Conservation (phyloP, 2,888 invertebrate species). For the Sipunculus nudus region DNA sequence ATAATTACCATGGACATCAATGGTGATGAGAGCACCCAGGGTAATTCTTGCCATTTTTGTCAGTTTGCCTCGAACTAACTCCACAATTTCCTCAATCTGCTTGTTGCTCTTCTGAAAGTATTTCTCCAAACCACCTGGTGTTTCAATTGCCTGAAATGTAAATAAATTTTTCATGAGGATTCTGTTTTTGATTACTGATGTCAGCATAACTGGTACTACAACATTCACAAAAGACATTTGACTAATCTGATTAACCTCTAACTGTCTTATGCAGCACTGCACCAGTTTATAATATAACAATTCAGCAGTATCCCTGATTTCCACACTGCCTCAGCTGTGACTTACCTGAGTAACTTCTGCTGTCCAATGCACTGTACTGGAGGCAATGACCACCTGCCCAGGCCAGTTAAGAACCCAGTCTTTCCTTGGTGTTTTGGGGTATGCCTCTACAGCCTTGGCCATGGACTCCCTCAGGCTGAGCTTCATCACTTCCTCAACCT, state of each 20-base stretch:
- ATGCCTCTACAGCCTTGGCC: conserved; percentile 57
- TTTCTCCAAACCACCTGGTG: conserved; percentile 44
- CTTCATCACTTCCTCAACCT: conserved; percentile 66
- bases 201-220: too few species aligned
- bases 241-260: too few species aligned
- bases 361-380: conserved; percentile 65
- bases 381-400: conserved; percentile 65
- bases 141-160: conserved; percentile 49
- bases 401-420: conserved; percentile 66
- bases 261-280: too few species aligned
- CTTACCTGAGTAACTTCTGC: conserved; percentile 61
- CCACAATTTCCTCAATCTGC: conserved; percentile 64
- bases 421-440: conserved; percentile 49
- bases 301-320: too few species aligned
- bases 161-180: too few species aligned
- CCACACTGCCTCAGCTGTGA: not conserved
- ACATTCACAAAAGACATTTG: too few species aligned
- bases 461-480: conserved; percentile 55
- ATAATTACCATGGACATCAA: conserved; percentile 65
- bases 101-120: conserved; percentile 60
- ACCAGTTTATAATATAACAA: too few species aligned
- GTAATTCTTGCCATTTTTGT: conserved; percentile 65
- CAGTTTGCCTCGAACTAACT: conserved; percentile 62
- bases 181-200: too few species aligned
- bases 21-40: conserved; percentile 64